These are phyloP conservation scores for Cotesia vestalis DNA, from an alignment of 1,140 invertebrate genomes.

Conservation along the genomic window DNA sequence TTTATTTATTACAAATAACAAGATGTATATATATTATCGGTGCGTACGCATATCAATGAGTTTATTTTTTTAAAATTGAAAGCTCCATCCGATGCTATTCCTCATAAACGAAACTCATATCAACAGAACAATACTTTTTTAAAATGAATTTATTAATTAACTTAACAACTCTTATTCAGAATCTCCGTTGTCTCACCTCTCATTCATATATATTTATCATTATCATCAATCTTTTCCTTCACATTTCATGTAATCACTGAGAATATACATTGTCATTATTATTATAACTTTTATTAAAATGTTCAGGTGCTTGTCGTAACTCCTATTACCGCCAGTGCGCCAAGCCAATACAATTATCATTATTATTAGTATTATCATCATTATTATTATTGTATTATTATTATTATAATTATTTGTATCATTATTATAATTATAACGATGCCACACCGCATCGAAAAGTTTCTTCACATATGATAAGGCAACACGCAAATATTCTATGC, in stretches of 20 bases:
- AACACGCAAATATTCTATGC: slow-evolving; percentile 4
- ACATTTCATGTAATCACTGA: not conserved
- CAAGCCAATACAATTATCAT: slow-evolving; percentile 2
- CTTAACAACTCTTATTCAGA: not conserved
- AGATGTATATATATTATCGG: slow-evolving; percentile 63
- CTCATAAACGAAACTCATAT: too few relatives aligned
- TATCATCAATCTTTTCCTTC: too few relatives aligned
- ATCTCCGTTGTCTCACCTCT: not conserved
- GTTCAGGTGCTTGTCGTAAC: slow-evolving; percentile 11
- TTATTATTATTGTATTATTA: too few relatives aligned
- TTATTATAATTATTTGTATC: not conserved
- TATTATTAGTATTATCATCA: too few relatives aligned
- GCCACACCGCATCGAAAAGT: slow-evolving; percentile 2
- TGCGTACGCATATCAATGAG: slow-evolving; percentile 63
- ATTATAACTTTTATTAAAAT: too few relatives aligned
- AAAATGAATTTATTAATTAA: not conserved
- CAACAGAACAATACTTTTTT: too few relatives aligned
- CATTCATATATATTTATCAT: not conserved
- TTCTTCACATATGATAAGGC: not conserved
- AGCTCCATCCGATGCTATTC: slow-evolving; percentile 50
- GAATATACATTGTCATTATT: slow-evolving; percentile 6
- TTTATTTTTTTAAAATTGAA: slow-evolving; percentile 52
- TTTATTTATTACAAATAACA: slow-evolving; percentile 67
- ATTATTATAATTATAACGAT: too few relatives aligned
- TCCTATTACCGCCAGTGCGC: slow-evolving; percentile 1